phyloP scores from a whole-genome alignment of 2,113 vertebrate genomes.

The Pandion haliaetus region DNA sequence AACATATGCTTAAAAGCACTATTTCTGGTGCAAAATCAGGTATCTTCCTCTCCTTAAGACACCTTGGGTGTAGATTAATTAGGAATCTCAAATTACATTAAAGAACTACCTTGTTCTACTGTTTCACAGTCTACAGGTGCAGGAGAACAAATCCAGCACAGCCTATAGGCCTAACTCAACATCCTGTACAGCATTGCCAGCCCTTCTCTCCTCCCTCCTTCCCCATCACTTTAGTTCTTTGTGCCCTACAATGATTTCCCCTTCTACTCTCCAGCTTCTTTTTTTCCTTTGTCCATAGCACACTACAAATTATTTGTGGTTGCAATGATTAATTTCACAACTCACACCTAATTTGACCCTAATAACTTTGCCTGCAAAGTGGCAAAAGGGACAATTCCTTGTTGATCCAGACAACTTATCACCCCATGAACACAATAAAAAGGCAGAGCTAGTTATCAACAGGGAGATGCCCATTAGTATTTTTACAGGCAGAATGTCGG shows the following conservation, averaged over 20 bases:
- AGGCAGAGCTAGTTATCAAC: slow-evolving; percentile 38
- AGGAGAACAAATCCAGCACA: neutral
- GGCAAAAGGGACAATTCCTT: neutral
- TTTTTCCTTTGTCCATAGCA: neutral
- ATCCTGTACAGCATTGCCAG: neutral
- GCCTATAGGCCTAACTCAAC: neutral
- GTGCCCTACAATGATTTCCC: neutral
- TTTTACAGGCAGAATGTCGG: slow-evolving; percentile 29
- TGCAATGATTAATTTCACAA: neutral
- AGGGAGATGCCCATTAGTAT: slow-evolving; percentile 47
- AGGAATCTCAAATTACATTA: neutral
- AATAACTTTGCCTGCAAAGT: neutral
- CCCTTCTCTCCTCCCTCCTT: neutral
- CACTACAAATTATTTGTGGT: neutral
- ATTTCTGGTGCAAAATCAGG: neutral
- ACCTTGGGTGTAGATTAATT: neutral
- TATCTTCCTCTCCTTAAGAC: neutral
- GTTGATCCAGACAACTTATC: slow-evolving; percentile 43
- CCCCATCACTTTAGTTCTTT: neutral
- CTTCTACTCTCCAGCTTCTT: neutral
- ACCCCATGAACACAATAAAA: slow-evolving; percentile 19
- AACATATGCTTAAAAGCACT: neutral
- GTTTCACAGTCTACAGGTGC: neutral
- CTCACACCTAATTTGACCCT: neutral
- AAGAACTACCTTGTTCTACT: neutral